These are phyloP conservation scores for Panopea generosa DNA, from an alignment of 2,888 invertebrate genomes.

Conservation along the genomic window DNA sequence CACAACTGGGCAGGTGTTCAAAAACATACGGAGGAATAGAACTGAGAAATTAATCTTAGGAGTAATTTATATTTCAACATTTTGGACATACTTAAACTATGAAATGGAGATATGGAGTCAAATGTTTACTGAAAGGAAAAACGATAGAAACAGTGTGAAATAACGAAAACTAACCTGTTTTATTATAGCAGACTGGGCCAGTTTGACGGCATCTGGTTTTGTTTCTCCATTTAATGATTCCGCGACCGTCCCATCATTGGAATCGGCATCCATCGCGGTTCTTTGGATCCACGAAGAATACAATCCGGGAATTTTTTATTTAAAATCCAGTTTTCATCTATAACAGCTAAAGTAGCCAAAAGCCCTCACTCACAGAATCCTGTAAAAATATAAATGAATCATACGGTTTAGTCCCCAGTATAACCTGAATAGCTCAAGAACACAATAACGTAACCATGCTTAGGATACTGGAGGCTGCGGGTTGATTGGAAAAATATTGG, in stretches of 20 bases:
- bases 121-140: too few species aligned
- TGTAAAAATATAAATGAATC: slow-evolving; percentile 22
- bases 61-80: not conserved
- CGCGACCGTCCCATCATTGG: slow-evolving; percentile 78
- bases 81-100: not conserved
- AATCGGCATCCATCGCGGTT: slow-evolving; percentile 80
- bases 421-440: not conserved
- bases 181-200: slow-evolving; percentile 84
- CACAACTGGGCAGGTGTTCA: not conserved
- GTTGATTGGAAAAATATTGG: slow-evolving; percentile 30
- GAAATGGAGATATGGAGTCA: not conserved
- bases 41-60: not conserved
- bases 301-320: not conserved
- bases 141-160: not conserved
- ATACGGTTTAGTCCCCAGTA: not conserved
- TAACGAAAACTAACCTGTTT: slow-evolving; percentile 80
- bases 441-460: not conserved
- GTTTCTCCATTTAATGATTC: slow-evolving; percentile 82
- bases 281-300: slow-evolving; percentile 1
- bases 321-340: not conserved
- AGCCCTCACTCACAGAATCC: slow-evolving; percentile 4
- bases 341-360: not conserved
- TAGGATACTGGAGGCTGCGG: not conserved
- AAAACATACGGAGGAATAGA: not conserved
- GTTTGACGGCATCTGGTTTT: slow-evolving; percentile 83